Percentiles rank a stretch among this genome's conserved stretches.
Conservation (phyloP, 1,140 invertebrate species). For the Drosophila nikananu region DNA sequence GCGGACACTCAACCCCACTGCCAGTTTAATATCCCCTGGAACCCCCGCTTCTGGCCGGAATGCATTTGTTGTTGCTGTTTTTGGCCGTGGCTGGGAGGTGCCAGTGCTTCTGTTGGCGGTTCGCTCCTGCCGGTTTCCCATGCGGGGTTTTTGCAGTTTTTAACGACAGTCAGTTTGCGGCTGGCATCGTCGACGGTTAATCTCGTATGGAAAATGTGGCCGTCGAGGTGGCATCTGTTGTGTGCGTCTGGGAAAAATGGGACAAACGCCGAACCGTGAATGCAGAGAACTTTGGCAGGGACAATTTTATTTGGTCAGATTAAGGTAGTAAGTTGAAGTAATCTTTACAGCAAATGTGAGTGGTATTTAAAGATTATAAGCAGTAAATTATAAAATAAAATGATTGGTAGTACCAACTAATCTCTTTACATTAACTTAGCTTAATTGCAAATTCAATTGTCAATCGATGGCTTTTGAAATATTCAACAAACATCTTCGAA, state of each 20-base stretch:
- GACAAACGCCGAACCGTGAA: conserved; percentile 19
- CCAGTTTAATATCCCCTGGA: conserved; percentile 2
- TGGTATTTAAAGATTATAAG: neutral
- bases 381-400: neutral
- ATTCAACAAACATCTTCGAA: conserved; percentile 1
- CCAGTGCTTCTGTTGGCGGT: conserved; percentile 37
- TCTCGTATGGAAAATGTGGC: conserved; percentile 33
- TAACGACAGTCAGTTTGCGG: conserved; percentile 62
- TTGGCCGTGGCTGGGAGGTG: conserved; percentile 36
- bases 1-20: conserved; percentile 16
- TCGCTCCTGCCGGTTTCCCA: conserved; percentile 20
- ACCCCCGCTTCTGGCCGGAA: conserved; percentile 12
- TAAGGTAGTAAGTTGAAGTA: neutral
- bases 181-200: conserved; percentile 56
- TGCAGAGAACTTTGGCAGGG: neutral
- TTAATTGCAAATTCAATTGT: neutral
- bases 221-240: conserved; percentile 25
- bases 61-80: conserved; percentile 42
- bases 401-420: too few relatives aligned
- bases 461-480: neutral
- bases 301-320: neutral
- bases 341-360: neutral
- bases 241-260: conserved; percentile 9
- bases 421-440: too few relatives aligned
- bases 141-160: conserved; percentile 46